Conservation (phyloP, 2,113 vertebrate genomes). For the Phalacrocorax aristotelis region DNA sequence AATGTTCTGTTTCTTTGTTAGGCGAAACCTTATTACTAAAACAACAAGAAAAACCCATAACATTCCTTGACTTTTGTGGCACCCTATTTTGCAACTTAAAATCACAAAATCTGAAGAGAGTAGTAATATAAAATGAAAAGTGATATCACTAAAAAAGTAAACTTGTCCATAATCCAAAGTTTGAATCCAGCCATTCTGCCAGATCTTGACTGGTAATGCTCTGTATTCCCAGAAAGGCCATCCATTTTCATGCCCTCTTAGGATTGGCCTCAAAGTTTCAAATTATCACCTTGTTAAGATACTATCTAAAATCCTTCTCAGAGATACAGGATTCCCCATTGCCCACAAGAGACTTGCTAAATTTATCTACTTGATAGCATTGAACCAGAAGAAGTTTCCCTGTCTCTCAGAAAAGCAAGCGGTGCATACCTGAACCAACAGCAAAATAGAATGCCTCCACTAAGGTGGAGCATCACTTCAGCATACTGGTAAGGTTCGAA, state of each 20-base stretch:
- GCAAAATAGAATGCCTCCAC: background rate
- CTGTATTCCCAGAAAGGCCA: background rate
- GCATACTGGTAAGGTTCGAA: background rate
- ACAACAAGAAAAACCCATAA: background rate
- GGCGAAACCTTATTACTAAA: background rate
- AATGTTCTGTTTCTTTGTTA: background rate
- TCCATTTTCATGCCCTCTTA: background rate
- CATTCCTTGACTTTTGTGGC: background rate
- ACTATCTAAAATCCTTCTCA: background rate
- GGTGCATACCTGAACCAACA: background rate
- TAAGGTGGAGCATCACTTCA: background rate
- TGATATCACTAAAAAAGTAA: background rate
- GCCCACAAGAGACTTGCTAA: background rate
- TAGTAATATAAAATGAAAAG: background rate
- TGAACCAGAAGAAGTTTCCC: background rate
- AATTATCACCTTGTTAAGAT: background rate
- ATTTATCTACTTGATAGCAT: background rate
- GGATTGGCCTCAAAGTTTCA: background rate
- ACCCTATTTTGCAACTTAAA: background rate
- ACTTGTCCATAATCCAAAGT: background rate
- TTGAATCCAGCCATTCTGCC: background rate
- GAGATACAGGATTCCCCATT: background rate
- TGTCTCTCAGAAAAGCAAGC: background rate
- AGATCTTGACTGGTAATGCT: background rate
- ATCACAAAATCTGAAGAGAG: background rate